Percentiles rank a stretch among this genome's conserved stretches.
Evolutionary conservation across 2,797 vertebrate species (phyloP).

Genomic region (Eurystomus glaucurus): DNA sequence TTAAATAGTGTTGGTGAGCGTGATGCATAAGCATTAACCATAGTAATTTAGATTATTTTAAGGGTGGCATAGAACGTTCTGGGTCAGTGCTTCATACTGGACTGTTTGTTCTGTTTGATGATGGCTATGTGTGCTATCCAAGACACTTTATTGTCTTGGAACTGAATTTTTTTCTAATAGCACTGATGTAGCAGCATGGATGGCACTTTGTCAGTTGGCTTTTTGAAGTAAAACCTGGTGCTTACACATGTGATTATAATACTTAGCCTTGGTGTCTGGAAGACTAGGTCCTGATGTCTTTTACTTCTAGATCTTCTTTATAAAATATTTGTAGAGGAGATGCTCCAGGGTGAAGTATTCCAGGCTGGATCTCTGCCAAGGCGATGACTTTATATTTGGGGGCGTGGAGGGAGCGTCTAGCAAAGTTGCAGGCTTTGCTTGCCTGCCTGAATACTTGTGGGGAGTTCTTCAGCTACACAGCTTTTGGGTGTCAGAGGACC

Average conservation of each 20-base stretch:
- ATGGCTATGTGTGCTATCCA: neutral
- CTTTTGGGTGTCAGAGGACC: neutral
- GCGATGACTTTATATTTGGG: neutral
- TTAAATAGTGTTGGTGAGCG: neutral
- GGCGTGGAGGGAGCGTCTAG: neutral
- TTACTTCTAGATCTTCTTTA: neutral
- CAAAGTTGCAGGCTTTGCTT: neutral
- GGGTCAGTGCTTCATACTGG: neutral
- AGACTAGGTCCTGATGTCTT: neutral
- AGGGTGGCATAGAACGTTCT: neutral
- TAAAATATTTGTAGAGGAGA: neutral
- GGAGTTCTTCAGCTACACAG: neutral
- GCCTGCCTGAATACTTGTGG: neutral
- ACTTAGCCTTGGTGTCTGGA: neutral
- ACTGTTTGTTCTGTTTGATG: neutral
- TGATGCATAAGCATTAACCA: neutral
- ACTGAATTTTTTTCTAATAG: neutral
- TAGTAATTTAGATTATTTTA: conserved; percentile 39
- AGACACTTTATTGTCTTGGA: neutral
- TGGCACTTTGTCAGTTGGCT: neutral
- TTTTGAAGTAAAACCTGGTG: neutral
- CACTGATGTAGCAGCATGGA: neutral
- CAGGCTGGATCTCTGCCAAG: neutral
- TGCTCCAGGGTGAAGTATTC: neutral
- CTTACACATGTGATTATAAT: neutral